These are phyloP conservation scores for Lagopus muta DNA, from an alignment of 2,113 vertebrate species.

Conservation along the genomic window DNA sequence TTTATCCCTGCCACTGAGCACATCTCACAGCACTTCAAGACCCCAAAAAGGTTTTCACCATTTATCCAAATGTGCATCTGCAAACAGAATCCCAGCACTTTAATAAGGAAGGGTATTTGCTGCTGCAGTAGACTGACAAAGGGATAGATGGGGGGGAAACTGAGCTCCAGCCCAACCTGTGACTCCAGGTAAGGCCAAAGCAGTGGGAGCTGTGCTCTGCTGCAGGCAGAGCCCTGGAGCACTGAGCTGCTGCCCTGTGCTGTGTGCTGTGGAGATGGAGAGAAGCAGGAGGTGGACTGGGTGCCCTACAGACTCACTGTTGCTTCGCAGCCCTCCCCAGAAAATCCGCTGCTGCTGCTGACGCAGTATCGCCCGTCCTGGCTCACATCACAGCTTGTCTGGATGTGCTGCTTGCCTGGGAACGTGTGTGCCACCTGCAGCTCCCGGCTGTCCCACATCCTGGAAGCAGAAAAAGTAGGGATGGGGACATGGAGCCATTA, in stretches of 20 bases:
- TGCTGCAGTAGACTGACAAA: neutral
- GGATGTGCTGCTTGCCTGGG: constrained; percentile 91
- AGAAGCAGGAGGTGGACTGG: neutral
- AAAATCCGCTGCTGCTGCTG: constrained; percentile 90
- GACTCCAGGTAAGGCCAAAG: neutral
- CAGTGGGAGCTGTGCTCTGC: neutral
- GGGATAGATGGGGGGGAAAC: neutral
- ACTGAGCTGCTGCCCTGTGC: accelerated
- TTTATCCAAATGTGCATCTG: neutral
- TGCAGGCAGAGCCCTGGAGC: neutral
- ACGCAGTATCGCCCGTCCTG: constrained; percentile 84
- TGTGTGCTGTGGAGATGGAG: accelerated
- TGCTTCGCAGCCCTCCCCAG: constrained; percentile 90
- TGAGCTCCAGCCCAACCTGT: neutral
- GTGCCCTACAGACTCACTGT: constrained; percentile 80
- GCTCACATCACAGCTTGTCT: constrained; percentile 92
- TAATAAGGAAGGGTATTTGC: neutral
- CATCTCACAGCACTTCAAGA: neutral
- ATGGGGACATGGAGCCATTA: accelerated
- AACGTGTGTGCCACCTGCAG: constrained; percentile 91
- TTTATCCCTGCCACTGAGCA: neutral
- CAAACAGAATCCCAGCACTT: neutral
- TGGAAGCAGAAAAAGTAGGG: constrained; percentile 31
- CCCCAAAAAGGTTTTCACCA: neutral
- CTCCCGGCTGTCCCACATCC: constrained; percentile 92